Conservation (phyloP, 2,888 invertebrate species). For the Euplexia lucipara region DNA sequence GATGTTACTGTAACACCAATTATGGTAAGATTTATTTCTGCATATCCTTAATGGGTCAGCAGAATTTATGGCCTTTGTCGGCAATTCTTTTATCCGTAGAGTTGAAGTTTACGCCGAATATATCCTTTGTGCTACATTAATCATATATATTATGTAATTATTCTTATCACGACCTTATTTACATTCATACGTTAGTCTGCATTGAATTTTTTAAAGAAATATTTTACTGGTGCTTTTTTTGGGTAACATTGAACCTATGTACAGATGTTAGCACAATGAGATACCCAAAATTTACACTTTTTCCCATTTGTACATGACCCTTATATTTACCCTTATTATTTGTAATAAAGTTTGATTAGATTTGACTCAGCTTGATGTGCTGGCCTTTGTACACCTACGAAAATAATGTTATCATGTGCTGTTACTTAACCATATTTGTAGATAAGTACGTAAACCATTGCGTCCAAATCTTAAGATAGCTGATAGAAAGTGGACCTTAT, state of each 20-base stretch:
- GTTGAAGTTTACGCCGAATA: constrained; percentile 53
- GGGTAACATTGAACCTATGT: constrained; percentile 16
- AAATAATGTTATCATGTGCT: no score
- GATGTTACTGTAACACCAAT: constrained; percentile 16
- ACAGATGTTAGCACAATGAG: no score
- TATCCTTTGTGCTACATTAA: constrained; percentile 49
- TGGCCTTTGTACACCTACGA: no score
- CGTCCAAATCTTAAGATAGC: no score
- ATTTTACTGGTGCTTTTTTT: constrained; percentile 38
- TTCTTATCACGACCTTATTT: constrained; percentile 62
- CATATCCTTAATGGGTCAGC: constrained; percentile 52
- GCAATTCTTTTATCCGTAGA: constrained; percentile 57
- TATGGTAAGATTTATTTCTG: constrained; percentile 53
- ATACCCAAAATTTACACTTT: no score
- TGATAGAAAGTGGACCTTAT: no score
- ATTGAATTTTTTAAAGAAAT: constrained; percentile 49
- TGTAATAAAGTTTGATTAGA: no score
- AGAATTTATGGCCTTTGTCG: constrained; percentile 62
- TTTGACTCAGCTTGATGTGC: no score
- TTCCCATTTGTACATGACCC: no score
- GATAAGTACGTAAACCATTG: no score
- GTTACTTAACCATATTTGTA: no score
- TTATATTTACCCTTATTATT: no score
- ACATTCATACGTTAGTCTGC: constrained; percentile 54
- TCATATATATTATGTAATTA: constrained; percentile 61